phyloP scores from a whole-genome alignment of 2,797 vertebrate genomes.

The Catostomus latipinnis region DNA sequence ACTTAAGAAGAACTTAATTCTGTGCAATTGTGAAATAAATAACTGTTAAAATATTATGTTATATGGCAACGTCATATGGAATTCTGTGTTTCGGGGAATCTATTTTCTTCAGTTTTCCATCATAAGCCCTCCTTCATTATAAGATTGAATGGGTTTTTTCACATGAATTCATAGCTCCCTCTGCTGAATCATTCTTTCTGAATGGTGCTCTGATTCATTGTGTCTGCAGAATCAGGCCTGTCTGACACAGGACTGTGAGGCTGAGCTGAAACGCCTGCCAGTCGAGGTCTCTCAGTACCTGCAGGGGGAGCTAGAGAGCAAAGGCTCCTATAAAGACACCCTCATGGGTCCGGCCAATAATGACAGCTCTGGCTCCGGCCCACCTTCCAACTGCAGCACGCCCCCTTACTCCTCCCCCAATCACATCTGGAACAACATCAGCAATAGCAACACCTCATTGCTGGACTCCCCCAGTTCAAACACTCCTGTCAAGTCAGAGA shows the following conservation, averaged over 20 bases:
- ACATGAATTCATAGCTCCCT: background rate
- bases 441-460: conserved; percentile 72
- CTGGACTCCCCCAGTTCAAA: conserved; percentile 72
- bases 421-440: conserved; percentile 70
- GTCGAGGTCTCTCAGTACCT: conserved; percentile 82
- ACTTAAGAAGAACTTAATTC: too few species aligned
- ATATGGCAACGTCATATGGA: too few species aligned
- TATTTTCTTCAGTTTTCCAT: background rate
- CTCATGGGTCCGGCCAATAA: conserved; percentile 71
- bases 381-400: conserved; percentile 81
- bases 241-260: conserved; percentile 74
- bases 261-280: conserved; percentile 72
- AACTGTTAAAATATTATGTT: too few species aligned
- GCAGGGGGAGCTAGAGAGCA: conserved; percentile 75
- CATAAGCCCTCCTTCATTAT: background rate
- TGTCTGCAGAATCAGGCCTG: conserved; percentile 73
- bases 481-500: conserved; percentile 72
- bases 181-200: background rate
- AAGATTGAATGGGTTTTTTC: background rate
- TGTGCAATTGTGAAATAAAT: too few species aligned
- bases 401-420: conserved; percentile 72
- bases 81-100: background rate
- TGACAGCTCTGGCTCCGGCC: conserved; percentile 75
- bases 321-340: conserved; percentile 68
- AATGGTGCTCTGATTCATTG: background rate